These are phyloP conservation scores for Nomada ferruginata DNA, from an alignment of 2,888 invertebrate genomes.

Conservation along the genomic window DNA sequence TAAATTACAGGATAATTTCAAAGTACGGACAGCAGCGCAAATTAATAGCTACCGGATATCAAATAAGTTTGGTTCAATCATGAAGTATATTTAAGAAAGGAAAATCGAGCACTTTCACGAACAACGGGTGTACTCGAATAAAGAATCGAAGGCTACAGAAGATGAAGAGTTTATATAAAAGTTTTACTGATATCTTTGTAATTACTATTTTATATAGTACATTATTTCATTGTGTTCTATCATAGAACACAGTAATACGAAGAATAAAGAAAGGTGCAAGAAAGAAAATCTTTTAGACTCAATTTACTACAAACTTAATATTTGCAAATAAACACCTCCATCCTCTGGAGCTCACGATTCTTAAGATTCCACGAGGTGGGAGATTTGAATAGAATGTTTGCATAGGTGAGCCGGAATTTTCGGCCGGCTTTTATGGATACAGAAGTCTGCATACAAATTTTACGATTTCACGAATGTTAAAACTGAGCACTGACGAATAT, in stretches of 20 bases:
- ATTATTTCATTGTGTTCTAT: too few species aligned
- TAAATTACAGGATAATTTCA: slow-evolving; percentile 1
- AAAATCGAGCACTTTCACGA: too few species aligned
- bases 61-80: neutral
- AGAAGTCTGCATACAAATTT: neutral
- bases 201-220: too few species aligned
- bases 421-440: neutral
- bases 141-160: too few species aligned
- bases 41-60: neutral
- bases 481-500: neutral
- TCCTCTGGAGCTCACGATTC: neutral
- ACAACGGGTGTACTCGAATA: too few species aligned
- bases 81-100: neutral
- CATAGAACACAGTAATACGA: too few species aligned
- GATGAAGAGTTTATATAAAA: too few species aligned
- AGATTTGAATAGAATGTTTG: slow-evolving; percentile 10
- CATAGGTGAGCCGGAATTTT: slow-evolving; percentile 5
- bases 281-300: too few species aligned
- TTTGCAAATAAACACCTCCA: too few species aligned
- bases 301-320: too few species aligned
- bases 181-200: too few species aligned
- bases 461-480: neutral
- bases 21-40: neutral
- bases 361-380: neutral
- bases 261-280: too few species aligned